Evolutionary conservation across 30 jellyfish, hydroid and myxozoan species (phyloP), one percentile per base, ranked within the genome.

Genomic region (Hydractinia symbiolongicarpus): DNA sequence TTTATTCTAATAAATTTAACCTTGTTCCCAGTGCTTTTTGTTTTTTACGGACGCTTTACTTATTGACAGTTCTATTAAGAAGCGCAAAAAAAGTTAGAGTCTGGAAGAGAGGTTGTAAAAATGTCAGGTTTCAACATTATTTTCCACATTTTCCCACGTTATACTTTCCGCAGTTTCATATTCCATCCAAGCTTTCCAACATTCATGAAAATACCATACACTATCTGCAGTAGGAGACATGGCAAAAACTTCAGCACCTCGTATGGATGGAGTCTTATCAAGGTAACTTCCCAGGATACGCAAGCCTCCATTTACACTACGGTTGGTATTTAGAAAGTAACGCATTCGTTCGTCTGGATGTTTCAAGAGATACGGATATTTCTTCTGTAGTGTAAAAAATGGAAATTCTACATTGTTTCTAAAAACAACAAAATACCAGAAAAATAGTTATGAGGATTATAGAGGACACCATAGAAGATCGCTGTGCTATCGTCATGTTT

Each of bases 321-420:
- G 74, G 40, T 64, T 64, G 19, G 17, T 64, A 64, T 64, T 64
- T 13, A 64, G 16, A 13, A 64, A 4, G 40, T 64, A 64, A n/a
- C 74, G 74, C 74, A 64, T 64, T 64, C 74, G 19, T 13, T 58
- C 17, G 74, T 64, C 74, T 6, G 74, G 74, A 64, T 64, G 74
- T 64, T 64, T 13, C 40, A n/a, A 51, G 9, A 64, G 16, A 64
- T 64, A 64, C 8, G 74, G 74, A 64, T n/a, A 64, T 7, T 64
- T 7, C 40, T 13, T 64, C 4, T 64, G 9, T 6, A 64, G 74
- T 64, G 19, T 44, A 7, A n/a, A 6, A 64, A 64, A 64, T 64
- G 74, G 40, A 64, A n/a, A 64, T 64, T 64, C 74, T 4, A 7
- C 19, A 51, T 51, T n/a, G 40, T 13, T 51, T 64, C 74, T 64